Percentiles rank a stretch among this genome's conserved stretches.
These are phyloP conservation scores for Miichthys miiuy DNA, from an alignment of 2,797 vertebrate species.

Conservation along the genomic window DNA sequence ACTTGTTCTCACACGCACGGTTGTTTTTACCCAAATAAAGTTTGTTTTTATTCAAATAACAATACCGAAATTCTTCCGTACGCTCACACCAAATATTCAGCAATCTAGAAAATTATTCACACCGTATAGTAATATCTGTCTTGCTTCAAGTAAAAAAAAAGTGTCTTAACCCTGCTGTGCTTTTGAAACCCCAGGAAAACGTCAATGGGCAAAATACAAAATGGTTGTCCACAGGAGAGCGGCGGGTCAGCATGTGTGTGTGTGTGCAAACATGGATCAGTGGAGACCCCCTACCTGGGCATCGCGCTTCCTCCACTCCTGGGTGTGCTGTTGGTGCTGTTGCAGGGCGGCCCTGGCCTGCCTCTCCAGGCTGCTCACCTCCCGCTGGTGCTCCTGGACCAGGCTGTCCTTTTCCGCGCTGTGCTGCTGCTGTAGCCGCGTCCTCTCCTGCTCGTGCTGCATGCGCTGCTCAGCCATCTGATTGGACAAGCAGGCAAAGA, in stretches of 20 bases:
- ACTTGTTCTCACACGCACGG: neutral
- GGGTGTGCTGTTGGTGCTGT: conserved; percentile 91
- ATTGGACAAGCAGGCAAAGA: conserved; percentile 95
- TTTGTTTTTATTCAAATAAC: conserved; percentile 1
- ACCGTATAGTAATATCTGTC: conserved; percentile 26
- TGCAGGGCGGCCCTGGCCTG: conserved; percentile 91
- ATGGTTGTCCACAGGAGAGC: conserved; percentile 72
- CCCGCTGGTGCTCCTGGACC: conserved; percentile 94
- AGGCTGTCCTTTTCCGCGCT: conserved; percentile 94
- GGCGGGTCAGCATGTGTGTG: conserved; percentile 66
- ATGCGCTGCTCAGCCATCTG: conserved; percentile 98
- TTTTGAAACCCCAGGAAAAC: conserved; percentile 73
- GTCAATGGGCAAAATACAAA: conserved; percentile 70
- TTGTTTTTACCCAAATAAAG: conserved; percentile 25
- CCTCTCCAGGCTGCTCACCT: conserved; percentile 91
- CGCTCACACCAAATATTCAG: neutral
- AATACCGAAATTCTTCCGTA: neutral
- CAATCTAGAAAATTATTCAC: conserved; percentile 26
- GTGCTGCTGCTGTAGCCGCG: conserved; percentile 96
- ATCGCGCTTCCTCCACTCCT: conserved; percentile 92
- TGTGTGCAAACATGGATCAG: conserved; percentile 62
- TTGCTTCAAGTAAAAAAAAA: conserved; percentile 52
- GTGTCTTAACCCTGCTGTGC: conserved; percentile 66
- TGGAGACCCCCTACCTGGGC: conserved; percentile 91
- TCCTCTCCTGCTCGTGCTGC: conserved; percentile 98